Conservation (phyloP, 2,888 invertebrate species). For the Chaetoderma sp. region DNA sequence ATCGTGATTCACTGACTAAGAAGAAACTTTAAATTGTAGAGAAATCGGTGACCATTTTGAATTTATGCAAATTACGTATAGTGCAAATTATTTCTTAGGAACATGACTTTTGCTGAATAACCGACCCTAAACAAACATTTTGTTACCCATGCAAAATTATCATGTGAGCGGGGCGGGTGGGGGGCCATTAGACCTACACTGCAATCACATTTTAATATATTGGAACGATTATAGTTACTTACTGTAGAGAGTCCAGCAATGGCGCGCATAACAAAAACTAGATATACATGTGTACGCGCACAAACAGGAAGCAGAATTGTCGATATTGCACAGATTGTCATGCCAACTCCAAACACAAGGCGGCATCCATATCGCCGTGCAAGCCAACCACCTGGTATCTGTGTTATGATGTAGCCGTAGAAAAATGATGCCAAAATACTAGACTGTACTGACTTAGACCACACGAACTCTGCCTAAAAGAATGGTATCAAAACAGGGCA, state of each 20-base stretch:
- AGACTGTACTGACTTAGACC: conserved; percentile 44
- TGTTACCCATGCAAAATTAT: too few species aligned
- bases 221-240: too few species aligned
- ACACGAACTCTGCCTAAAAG: conserved; percentile 42
- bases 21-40: too few species aligned
- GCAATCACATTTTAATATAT: too few species aligned
- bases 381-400: conserved; percentile 49
- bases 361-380: conserved; percentile 57
- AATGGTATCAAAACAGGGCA: not conserved
- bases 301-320: conserved; percentile 56
- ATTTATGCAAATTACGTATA: too few species aligned
- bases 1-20: too few species aligned
- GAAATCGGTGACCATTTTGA: too few species aligned
- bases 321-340: conserved; percentile 50
- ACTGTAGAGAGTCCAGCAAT: conserved; percentile 58
- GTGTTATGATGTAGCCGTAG: conserved; percentile 54
- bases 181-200: too few species aligned
- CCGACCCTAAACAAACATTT: too few species aligned
- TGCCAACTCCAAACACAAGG: conserved; percentile 60
- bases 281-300: conserved; percentile 44
- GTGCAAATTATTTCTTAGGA: too few species aligned
- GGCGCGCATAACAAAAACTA: conserved; percentile 51
- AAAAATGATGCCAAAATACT: conserved; percentile 52
- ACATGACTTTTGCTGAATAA: too few species aligned
- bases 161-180: too few species aligned